Evolutionary conservation across 2,888 invertebrate species (phyloP), one percentile per base, ranked within the genome.

Genomic region (Stenotaenia linearis): DNA sequence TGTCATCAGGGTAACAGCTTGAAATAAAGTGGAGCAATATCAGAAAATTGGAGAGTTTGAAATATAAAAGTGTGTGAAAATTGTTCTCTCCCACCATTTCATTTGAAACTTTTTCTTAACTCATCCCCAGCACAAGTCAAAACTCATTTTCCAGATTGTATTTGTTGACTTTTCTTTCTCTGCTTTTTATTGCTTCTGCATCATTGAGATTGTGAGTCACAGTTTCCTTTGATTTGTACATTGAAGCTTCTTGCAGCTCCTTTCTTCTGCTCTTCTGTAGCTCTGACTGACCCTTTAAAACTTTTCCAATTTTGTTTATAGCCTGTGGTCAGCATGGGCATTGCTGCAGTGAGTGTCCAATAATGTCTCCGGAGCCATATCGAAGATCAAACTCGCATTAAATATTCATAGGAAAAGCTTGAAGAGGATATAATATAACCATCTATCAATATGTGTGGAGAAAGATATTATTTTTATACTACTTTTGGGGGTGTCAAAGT

Each of bases 1-100:
- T 61, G 61, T 61, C 61, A 61, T 61, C 61, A 61, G 61, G 61
- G 61, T 61, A 61, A 61, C 61, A 61, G 61, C 61, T 61, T 25
- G 61, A 25, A 23, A 61, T 61, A 61, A 61, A 61, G 61, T 25
- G 5, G 61, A 61, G 61, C 61, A 61, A 61, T 61, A 61, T 61
- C 61, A 7, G 25, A 61, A 61, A 61, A 61, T 61, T 61, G 61
- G 25, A 23, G 45, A 23, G 23, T 61, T 9, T 61, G 12, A 12
- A 10, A 61, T 25, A 61, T 61, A 61, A 61, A 61, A 61, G 23
- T 25, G 61, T 12, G 61, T 23, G 25, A 61, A 61, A 61, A 61
- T 25, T 61, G 37, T 37, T 10, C 37, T 37, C 15, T 15, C 37
- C 15, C n/a, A n/a, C 9, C 32, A 45, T 45, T 45, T 45, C 45